These are phyloP conservation scores for Eulemur albifrons DNA, from an alignment of 2,797 vertebrate genomes.

Conservation along the genomic window DNA sequence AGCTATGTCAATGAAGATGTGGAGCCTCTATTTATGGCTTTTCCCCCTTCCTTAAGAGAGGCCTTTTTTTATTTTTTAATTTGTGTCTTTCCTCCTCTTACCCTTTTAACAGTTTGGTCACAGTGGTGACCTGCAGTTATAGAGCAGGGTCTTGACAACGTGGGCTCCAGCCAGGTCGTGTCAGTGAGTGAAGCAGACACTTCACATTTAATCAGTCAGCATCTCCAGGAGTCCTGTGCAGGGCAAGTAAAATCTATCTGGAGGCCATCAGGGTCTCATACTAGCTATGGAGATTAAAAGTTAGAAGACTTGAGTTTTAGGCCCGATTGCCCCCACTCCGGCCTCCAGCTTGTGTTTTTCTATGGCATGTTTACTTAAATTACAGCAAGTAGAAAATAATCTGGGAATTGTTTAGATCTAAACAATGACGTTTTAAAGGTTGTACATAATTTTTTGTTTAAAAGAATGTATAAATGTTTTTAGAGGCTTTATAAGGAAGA, in stretches of 20 bases:
- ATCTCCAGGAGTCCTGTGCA: neutral
- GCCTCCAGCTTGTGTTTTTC: slow-evolving; percentile 65
- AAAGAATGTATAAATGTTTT: slow-evolving; percentile 84
- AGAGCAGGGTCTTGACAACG: neutral
- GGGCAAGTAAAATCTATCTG: neutral
- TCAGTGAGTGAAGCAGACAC: neutral
- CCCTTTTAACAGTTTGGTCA: neutral
- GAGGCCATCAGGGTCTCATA: neutral
- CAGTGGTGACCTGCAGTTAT: neutral
- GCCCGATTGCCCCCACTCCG: neutral
- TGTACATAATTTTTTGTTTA: slow-evolving; percentile 78
- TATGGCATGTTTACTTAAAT: slow-evolving; percentile 79
- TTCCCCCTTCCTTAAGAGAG: neutral
- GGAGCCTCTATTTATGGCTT: neutral
- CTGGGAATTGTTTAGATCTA: slow-evolving; percentile 78
- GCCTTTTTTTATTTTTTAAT: neutral
- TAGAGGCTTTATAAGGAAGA: slow-evolving; percentile 83
- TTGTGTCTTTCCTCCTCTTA: neutral
- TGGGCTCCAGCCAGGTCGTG: neutral
- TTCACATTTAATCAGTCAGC: neutral
- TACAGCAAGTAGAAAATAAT: slow-evolving; percentile 82
- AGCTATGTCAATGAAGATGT: neutral
- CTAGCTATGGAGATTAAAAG: neutral
- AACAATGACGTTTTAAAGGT: slow-evolving; percentile 80
- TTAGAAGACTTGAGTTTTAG: neutral